A percentile compares a stretch with the other conserved stretches of the same genome.
Evolutionary conservation across 2,797 vertebrate species (phyloP).

Genomic region (Podarcis siculus): DNA sequence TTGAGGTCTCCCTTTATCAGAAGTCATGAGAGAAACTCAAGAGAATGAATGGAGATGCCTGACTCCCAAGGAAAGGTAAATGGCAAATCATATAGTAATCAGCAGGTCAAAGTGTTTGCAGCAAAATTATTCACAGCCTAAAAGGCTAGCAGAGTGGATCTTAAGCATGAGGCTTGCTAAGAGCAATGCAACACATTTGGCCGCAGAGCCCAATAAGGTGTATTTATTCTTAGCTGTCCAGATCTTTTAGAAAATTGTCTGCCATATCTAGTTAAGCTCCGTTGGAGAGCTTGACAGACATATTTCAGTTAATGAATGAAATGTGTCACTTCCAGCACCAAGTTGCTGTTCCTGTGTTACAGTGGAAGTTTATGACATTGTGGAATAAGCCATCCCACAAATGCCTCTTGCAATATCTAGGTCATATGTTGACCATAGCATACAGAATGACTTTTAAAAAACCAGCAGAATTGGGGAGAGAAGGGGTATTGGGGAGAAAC

Average conservation of each 20-base stretch:
- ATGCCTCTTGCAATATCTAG: neutral
- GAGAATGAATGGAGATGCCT: constrained; percentile 75
- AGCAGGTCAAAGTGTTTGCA: constrained; percentile 40
- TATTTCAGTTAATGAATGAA: neutral
- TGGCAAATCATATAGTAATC: constrained; percentile 40
- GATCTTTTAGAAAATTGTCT: neutral
- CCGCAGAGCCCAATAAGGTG: neutral
- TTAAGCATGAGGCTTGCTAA: constrained; percentile 7
- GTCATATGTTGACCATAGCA: neutral
- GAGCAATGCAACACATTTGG: neutral
- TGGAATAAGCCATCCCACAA: constrained; percentile 14
- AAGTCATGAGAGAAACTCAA: constrained; percentile 71
- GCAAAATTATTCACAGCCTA: constrained; percentile 33
- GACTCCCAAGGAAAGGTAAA: constrained; percentile 76
- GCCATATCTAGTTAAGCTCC: constrained; percentile 9
- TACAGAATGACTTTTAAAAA: neutral
- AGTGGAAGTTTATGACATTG: neutral
- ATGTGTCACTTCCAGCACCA: neutral
- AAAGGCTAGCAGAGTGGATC: constrained; percentile 43
- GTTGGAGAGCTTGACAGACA: constrained; percentile 9
- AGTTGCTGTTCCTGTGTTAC: neutral
- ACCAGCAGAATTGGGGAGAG: neutral
- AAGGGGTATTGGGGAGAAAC: neutral
- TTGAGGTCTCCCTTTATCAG: constrained; percentile 24
- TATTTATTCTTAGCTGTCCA: accelerated